Conservation (phyloP, 2,113 vertebrate genomes). For the Megalops atlanticus region DNA sequence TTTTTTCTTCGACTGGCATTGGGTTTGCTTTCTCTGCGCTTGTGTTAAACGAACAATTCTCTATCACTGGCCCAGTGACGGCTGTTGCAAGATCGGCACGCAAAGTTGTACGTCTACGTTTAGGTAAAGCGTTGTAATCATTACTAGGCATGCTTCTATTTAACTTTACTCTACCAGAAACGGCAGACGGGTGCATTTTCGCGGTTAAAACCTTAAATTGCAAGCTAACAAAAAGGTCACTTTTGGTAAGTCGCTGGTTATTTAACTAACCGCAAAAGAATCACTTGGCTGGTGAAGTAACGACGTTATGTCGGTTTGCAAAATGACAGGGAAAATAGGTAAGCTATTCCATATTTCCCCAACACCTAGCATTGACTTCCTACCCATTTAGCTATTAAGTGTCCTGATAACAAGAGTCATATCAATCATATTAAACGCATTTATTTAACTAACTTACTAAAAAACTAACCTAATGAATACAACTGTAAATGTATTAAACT, state of each 20-base stretch:
- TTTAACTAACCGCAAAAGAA: neutral
- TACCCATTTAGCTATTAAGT: neutral
- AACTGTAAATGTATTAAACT: no score
- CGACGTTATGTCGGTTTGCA: neutral
- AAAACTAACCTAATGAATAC: no score
- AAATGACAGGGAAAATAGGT: neutral
- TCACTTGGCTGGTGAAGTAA: neutral
- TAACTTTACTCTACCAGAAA: conserved; percentile 13
- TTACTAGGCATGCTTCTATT: conserved; percentile 9
- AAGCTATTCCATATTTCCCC: neutral
- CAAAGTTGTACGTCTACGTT: neutral
- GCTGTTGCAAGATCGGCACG: neutral
- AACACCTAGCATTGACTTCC: neutral
- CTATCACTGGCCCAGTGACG: neutral
- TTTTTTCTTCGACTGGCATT: neutral
- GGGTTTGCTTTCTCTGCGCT: neutral
- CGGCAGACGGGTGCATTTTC: neutral
- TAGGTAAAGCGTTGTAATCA: neutral
- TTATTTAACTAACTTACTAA: no score
- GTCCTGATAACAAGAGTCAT: neutral
- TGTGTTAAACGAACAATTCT: neutral
- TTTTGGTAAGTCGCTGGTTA: neutral
- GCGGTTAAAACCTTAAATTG: neutral
- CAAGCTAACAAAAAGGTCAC: neutral
- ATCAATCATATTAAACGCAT: no score